Evolutionary conservation across 2,888 invertebrate species (phyloP), one percentile per base, ranked within the genome.

Genomic region (Geotrupes spiniger): DNA sequence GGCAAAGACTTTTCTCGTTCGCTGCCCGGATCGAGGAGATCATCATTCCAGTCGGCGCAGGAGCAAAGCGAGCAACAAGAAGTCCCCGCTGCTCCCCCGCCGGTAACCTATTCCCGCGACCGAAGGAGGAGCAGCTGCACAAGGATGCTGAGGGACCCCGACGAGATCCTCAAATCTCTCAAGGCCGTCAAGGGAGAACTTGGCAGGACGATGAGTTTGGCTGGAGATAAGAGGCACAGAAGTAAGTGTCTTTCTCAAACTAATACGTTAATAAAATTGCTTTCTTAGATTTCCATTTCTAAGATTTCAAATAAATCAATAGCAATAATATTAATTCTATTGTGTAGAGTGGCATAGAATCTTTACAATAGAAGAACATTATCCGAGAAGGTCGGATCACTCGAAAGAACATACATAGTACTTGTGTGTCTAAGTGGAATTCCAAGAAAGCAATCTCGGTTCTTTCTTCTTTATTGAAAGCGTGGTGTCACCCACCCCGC

Each of bases 1-100:
- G 88, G 84, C 49, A 88, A 89, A 70, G 91, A 91, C 72, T 90
- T 90, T 71, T 91, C 91, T 14, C 81, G 88, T 62, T 91, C 91
- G 2, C 74, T 92, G 59, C 92, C 92, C 0, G 91, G 91, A 5
- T 91, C 90, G 9, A 78, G 91, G 46, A 79, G 91, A 42, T 90
- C 90, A 25, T 91, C 90, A 14, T 91, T 92, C 69, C 90, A 91
- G 61, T 79, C 73, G 70, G 73, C 82, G 3, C 80, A 80, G 58
- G 77, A 79, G 52, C 82, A 81, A 44, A 42, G 12, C 8, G 58
- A 53, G 16, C 65, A 68, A 9, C 59, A 63, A 28, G 76, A 75
- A n/a, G 74, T 75, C 38, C 64, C 74, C 0, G 79, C 79, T 2
- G 65, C 72, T 16, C 78, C 83, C 29, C 69, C 75, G 8, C 74